A percentile compares a stretch with the other conserved stretches of the same genome.
These are phyloP conservation scores for Harpalus rufipes DNA, from an alignment of 2,888 invertebrate genomes.

Conservation along the genomic window DNA sequence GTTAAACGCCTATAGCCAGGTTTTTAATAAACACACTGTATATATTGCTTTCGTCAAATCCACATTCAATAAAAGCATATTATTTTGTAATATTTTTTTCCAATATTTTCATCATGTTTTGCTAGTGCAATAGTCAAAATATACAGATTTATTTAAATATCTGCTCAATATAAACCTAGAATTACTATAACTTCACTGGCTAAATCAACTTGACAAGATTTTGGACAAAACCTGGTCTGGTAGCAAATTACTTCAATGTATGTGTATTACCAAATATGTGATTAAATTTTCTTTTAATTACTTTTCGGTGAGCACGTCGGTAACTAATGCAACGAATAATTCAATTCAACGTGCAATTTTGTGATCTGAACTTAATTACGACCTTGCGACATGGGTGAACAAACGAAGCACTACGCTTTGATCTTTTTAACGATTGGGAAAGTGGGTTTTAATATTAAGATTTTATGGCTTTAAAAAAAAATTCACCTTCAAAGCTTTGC, in stretches of 20 bases:
- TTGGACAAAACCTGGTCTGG: background rate
- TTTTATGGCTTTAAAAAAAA: background rate
- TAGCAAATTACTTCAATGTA: background rate
- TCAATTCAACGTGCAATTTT: background rate
- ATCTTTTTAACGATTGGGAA: slow-evolving; percentile 3
- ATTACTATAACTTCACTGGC: background rate
- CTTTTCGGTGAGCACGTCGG: background rate
- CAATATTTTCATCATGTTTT: no score
- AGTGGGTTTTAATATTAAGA: slow-evolving; percentile 13
- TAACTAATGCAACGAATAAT: background rate
- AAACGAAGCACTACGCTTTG: slow-evolving; percentile 13
- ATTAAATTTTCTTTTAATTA: background rate
- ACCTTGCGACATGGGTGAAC: background rate
- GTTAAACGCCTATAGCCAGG: no score
- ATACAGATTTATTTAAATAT: no score
- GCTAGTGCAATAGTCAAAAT: no score
- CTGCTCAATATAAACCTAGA: background rate
- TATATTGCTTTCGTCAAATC: no score
- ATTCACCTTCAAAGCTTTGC: background rate
- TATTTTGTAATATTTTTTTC: no score
- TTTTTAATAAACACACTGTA: no score
- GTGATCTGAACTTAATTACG: slow-evolving; percentile 9
- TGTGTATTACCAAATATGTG: background rate
- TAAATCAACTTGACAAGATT: background rate
- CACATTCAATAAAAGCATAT: no score